Base-by-base conservation (phyloP, 2,113 vertebrate genomes). In the Sorex fumeus region DNA sequence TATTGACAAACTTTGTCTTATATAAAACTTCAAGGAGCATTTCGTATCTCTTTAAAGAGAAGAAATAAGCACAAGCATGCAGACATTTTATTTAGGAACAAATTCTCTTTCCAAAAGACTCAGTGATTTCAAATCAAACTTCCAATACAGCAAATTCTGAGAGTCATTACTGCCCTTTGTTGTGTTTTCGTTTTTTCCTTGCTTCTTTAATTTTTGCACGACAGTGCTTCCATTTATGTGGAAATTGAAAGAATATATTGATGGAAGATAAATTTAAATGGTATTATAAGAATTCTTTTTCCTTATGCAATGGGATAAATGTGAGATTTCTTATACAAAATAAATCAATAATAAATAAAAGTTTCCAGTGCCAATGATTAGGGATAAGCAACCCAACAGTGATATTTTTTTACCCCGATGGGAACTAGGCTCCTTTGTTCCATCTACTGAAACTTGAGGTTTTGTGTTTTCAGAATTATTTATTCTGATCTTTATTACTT, bases 391-490 rank as follows among this genome's bases (percentile, higher is more conserved):
- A 6, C 8, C 8, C 69, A 18, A 25, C 0, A n/a, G 28, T 28
- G 70, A 23, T 27, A n/a, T 32, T 15, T 2, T 36, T 4, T 9
- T 45, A 12, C 0, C 25, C 7, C 23, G 2, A 0, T 57, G 10
- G 28, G 12, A 4, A 36, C 9, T 18, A 11, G 40, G 21, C 0
- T 70, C 2, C 27, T 60, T 60, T 19, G 7, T 3, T 64, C 18
- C 43, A 53, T 1, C 6, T 57, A 21, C 21, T 36, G 10, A 62
- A 25, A 32, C 23, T 4, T 32, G 9, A 60, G 8, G 3, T 10
- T 23, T 0, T 8, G 8, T 34, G 6, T 28, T 8, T 32, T 81
- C 7, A 72, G 27, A 84, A 13, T 67, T 27, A 47, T 36, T 43
- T 34, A 28, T 60, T 90, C 12, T 66, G 12, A 71, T 30, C 66